Conservation (phyloP, 2,888 invertebrate genomes). For the Leucoma salicis region DNA sequence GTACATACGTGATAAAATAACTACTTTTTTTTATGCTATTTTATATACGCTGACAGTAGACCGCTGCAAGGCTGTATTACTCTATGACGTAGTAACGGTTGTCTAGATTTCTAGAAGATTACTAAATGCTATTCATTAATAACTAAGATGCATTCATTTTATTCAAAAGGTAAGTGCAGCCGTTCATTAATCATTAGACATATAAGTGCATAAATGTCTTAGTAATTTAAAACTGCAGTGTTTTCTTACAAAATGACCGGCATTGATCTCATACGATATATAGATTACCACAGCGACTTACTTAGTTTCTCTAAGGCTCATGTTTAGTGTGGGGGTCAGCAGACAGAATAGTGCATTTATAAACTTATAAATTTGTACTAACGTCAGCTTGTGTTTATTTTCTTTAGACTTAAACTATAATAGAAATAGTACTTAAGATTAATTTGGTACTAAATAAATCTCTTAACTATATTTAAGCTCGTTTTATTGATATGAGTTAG, state of each 20-base stretch:
- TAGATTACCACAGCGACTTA: constrained; percentile 17
- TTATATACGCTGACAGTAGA: not conserved
- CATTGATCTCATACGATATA: constrained; percentile 59
- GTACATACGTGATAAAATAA: not conserved
- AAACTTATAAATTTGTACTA: constrained; percentile 16
- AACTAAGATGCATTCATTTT: no score
- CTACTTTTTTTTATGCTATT: not conserved
- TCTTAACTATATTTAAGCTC: no score
- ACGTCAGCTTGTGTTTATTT: constrained; percentile 27
- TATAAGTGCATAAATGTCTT: no score
- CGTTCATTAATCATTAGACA: no score
- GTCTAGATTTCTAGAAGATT: no score
- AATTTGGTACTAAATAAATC: constrained; percentile 23
- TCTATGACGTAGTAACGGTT: no score
- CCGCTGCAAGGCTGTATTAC: no score
- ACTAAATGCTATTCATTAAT: no score
- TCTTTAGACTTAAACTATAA: constrained; percentile 20
- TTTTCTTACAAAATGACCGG: constrained; percentile 45
- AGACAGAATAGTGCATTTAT: constrained; percentile 17
- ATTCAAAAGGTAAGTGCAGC: no score
- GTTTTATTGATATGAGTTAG: no score
- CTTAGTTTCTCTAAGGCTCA: not conserved
- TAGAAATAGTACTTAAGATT: constrained; percentile 14
- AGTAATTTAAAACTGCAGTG: no score
- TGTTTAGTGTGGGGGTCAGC: not conserved